phyloP scores from a whole-genome alignment of 1,140 invertebrate genomes.

The Lepidurus couesii region DNA sequence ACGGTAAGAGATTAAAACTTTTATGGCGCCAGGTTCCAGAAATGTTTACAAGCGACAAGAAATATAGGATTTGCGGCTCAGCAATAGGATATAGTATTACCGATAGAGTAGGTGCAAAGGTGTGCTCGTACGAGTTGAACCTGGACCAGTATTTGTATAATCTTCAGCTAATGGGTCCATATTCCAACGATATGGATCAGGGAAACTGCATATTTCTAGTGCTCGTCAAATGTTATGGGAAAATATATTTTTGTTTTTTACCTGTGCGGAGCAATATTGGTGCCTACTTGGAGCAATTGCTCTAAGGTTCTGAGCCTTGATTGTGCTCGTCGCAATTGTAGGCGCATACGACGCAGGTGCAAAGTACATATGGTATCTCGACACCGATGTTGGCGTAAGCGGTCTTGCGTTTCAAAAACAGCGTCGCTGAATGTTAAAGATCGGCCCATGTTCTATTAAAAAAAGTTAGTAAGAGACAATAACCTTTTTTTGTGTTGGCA shows the following conservation, averaged over 20 bases:
- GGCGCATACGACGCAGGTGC: constrained; percentile 46
- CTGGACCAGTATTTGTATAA: background rate
- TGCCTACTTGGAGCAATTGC: constrained; percentile 16
- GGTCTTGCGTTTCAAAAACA: constrained; percentile 74
- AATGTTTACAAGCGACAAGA: background rate
- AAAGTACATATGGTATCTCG: constrained; percentile 74
- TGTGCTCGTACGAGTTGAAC: background rate
- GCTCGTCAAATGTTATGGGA: background rate
- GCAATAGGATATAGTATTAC: background rate
- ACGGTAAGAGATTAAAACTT: too few species aligned
- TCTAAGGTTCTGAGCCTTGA: constrained; percentile 23
- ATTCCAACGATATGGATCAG: background rate
- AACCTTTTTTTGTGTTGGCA: constrained; percentile 32
- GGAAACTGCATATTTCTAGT: background rate
- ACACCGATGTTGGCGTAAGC: constrained; percentile 57
- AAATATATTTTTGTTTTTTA: background rate
- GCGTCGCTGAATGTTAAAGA: constrained; percentile 80
- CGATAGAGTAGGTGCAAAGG: background rate
- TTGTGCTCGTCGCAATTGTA: constrained; percentile 18
- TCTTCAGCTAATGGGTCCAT: background rate
- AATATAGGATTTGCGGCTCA: background rate
- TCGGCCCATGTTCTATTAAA: constrained; percentile 63
- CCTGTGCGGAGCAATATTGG: background rate
- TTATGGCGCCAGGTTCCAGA: too few species aligned
- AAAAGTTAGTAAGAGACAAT: constrained; percentile 45